These are phyloP conservation scores for Corythoichthys intestinalis DNA, from an alignment of 2,113 vertebrate genomes.

Conservation along the genomic window DNA sequence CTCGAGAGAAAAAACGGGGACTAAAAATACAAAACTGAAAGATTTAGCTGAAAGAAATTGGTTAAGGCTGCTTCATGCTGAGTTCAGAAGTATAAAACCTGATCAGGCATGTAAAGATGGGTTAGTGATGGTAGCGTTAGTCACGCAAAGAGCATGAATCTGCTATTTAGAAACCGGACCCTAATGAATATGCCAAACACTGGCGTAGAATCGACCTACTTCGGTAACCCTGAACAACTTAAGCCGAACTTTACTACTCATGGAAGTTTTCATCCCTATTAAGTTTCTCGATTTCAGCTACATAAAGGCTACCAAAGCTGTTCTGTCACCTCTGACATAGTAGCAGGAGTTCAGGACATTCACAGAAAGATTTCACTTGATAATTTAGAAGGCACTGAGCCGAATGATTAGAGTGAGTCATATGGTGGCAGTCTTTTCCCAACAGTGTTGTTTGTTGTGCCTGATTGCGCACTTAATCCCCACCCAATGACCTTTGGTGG, in stretches of 20 bases:
- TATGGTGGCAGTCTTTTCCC: not conserved
- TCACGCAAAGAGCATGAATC: not conserved
- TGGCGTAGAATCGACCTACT: not conserved
- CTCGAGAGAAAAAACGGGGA: not conserved
- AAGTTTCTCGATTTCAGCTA: not conserved
- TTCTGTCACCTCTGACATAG: not conserved
- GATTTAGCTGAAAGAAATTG: not conserved
- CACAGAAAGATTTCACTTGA: not conserved
- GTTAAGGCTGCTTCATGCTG: not conserved
- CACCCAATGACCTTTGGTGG: slow-evolving; percentile 42
- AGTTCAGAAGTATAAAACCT: not conserved
- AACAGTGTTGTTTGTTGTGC: slow-evolving; percentile 27
- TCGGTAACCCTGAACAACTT: not conserved
- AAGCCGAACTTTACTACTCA: not conserved
- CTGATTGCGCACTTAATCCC: slow-evolving; percentile 38
- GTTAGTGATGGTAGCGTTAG: not conserved
- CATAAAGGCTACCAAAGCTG: not conserved
- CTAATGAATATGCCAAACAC: not conserved
- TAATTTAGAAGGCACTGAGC: not conserved
- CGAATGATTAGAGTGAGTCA: not conserved
- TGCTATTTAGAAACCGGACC: not conserved
- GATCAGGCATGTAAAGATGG: not conserved
- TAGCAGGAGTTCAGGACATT: not conserved
- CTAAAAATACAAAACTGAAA: not conserved
- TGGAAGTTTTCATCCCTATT: not conserved